Conservation (phyloP, 2,797 vertebrate species). For the Alca torda region DNA sequence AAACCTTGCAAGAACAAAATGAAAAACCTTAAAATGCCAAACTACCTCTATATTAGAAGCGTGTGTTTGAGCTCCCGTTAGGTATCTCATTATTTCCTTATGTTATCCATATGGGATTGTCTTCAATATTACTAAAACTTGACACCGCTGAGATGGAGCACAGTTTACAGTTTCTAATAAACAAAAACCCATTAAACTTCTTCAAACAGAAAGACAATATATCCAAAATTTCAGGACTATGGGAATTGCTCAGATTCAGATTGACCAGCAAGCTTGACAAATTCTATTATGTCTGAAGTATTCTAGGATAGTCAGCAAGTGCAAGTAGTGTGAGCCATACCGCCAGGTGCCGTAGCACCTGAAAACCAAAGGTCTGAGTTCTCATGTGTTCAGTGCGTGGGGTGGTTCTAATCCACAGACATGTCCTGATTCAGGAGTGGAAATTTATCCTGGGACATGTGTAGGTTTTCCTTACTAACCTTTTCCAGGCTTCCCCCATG, state of each 20-base stretch:
- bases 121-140: conserved; percentile 41
- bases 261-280: not conserved
- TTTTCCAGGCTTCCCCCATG: not conserved
- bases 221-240: not conserved
- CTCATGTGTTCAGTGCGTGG: not conserved
- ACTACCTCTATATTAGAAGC: conserved; percentile 30
- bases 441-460: not conserved
- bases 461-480: not conserved
- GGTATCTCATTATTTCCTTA: conserved; percentile 7
- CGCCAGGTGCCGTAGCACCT: not conserved
- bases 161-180: conserved; percentile 45
- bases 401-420: not conserved
- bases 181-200: conserved; percentile 9
- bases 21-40: conserved; percentile 31
- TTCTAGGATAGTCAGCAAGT: not conserved
- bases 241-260: conserved; percentile 24
- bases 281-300: not conserved
- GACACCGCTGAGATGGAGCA: conserved; percentile 16
- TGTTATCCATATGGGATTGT: not conserved
- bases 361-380: rapidly evolving
- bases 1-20: conserved; percentile 53
- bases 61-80: conserved; percentile 10
- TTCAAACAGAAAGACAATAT: conserved; percentile 17
- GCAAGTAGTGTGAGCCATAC: not conserved
- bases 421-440: not conserved